Evolutionary conservation across 2,888 invertebrate genomes (phyloP), one percentile per base, ranked within the genome.

Genomic region (Harpagoxenus sublaevis): DNA sequence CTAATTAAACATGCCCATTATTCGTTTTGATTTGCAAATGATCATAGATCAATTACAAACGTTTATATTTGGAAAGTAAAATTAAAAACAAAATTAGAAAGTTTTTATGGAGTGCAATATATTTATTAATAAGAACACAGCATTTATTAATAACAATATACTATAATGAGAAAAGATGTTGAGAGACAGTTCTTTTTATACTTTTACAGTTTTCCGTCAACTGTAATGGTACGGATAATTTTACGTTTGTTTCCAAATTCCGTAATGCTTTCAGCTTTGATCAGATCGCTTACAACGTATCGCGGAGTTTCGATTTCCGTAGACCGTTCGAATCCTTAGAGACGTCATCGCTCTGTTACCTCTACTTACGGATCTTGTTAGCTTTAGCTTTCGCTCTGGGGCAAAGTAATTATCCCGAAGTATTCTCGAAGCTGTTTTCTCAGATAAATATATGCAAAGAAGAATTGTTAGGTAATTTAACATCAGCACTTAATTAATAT

Each of bases 241-340:
- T 48, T 3, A n/a, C 5, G 4, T 57, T 45, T 71, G 18, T 45
- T 35, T 73, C 6, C 28, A n/a, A 48, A 10, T 48, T 48, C 28
- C 51, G 15, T 45, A 28, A 60, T 23, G 23, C 10, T 35, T 31
- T 23, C 23, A 23, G 35, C 35, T 70, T 60, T 23, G 45, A 57
- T 28, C 84, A 68, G 77, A 74, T 88, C 83, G 68, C n/a, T 57
- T 28, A 35, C 60, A 60, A 23, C 0, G 28, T 28, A 81, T 81
- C 60, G 73, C 70, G 74, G 57, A 88, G 83, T 89, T 89, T 89
- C 86, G 86, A 89, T 88, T 89, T 89, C 88, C 86, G 88, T 68
- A 53, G 78, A 86, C 78, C 81, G 78, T 70, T 88, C 78, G 83
- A 89, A 89, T 89, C 88, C 84, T 88, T 70, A 51, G 53, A 63